phyloP scores from a whole-genome alignment of 1,140 invertebrate species.

The Microplitis demolitor region DNA sequence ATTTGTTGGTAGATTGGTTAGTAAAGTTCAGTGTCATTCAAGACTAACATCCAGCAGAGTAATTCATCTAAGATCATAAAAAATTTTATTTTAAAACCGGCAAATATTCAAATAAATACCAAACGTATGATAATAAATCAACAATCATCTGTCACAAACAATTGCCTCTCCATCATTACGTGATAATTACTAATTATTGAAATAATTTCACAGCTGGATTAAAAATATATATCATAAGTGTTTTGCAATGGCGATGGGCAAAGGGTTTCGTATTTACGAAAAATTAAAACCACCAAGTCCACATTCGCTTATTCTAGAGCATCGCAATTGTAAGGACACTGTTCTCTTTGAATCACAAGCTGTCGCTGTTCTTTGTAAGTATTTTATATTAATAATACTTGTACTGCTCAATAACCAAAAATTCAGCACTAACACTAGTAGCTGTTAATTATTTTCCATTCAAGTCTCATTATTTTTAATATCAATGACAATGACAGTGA shows the following conservation, averaged over 20 bases:
- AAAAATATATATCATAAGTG: neutral
- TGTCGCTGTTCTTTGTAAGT: conserved; percentile 81
- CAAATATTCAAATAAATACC: too few relatives aligned
- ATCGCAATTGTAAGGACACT: conserved; percentile 82
- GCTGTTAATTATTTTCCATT: too few relatives aligned
- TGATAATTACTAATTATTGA: neutral
- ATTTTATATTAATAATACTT: conserved; percentile 11
- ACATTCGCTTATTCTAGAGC: conserved; percentile 89
- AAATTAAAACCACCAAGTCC: conserved; percentile 82
- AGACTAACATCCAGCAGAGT: too few relatives aligned
- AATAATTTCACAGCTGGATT: neutral
- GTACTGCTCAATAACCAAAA: neutral
- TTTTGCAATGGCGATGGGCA: conserved; percentile 85
- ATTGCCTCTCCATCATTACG: too few relatives aligned
- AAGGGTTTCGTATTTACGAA: conserved; percentile 87
- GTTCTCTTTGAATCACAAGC: conserved; percentile 90
- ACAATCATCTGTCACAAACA: neutral
- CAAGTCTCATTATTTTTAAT: too few relatives aligned
- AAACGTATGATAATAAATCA: neutral
- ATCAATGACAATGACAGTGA: too few relatives aligned
- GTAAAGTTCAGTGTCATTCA: neutral
- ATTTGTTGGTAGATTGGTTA: neutral
- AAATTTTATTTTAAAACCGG: too few relatives aligned
- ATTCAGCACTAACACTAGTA: too few relatives aligned
- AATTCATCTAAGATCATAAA: too few relatives aligned